A percentile compares a stretch with the other conserved stretches of the same genome.
phyloP scores from a whole-genome alignment of 2,113 vertebrate genomes.

The Trinectes maculatus region DNA sequence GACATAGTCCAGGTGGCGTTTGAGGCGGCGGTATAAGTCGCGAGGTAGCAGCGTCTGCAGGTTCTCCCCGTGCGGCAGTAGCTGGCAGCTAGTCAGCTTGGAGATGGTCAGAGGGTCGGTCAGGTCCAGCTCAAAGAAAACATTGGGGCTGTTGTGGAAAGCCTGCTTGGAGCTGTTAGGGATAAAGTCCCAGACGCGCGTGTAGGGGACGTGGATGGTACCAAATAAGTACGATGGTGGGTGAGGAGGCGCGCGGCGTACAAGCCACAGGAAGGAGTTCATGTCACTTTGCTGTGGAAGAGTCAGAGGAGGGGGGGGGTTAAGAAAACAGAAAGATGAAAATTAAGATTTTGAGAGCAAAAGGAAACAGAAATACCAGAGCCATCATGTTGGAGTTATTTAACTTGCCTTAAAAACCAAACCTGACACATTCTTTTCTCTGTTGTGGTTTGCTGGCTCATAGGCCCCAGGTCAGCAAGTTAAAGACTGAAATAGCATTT shows the following conservation, averaged over 20 bases:
- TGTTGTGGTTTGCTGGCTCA: conserved; percentile 55
- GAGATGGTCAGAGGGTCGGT: conserved; percentile 96
- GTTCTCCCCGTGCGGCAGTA: conserved; percentile 94
- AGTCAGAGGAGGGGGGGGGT: neutral
- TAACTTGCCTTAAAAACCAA: conserved; percentile 14
- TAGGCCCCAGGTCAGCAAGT: conserved; percentile 48
- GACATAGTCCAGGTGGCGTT: conserved; percentile 97
- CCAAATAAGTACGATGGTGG: conserved; percentile 95
- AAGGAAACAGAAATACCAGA: conserved; percentile 42
- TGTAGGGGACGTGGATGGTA: conserved; percentile 98
- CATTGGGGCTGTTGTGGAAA: conserved; percentile 88
- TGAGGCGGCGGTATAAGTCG: conserved; percentile 94
- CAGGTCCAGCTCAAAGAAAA: conserved; percentile 97
- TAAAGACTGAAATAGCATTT: conserved; percentile 52
- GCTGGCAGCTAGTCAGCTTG: conserved; percentile 94
- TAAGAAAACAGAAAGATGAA: neutral
- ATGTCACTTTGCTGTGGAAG: conserved; percentile 89
- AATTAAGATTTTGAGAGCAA: conserved; percentile 9
- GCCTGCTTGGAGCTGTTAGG: conserved; percentile 92
- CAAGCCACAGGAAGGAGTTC: conserved; percentile 96
- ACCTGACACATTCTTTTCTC: conserved; percentile 40
- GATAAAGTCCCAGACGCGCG: conserved; percentile 96
- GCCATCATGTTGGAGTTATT: conserved; percentile 11
- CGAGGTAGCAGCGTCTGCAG: conserved; percentile 92
- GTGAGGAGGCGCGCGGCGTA: conserved; percentile 86